phyloP scores from a whole-genome alignment of 2,888 invertebrate genomes.

The Teleogryllus oceanicus region DNA sequence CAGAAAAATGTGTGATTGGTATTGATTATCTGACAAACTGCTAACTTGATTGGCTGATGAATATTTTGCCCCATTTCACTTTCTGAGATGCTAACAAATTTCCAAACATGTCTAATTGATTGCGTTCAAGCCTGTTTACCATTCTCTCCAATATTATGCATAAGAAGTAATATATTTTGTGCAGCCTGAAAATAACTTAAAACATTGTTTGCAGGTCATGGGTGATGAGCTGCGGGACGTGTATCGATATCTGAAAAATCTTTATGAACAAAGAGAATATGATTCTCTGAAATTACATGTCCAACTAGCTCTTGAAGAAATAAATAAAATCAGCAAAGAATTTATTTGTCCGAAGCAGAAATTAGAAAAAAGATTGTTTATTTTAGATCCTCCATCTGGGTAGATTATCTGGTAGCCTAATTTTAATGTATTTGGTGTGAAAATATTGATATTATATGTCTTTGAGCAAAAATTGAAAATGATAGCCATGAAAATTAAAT shows the following conservation, averaged over 20 bases:
- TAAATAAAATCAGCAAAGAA: conserved; percentile 64
- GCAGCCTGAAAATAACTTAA: not conserved
- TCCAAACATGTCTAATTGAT: not conserved
- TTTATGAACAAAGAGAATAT: conserved; percentile 62
- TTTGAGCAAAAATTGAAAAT: too few relatives aligned
- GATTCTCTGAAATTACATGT: conserved; percentile 71
- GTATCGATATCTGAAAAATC: conserved; percentile 65
- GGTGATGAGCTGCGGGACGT: conserved; percentile 64
- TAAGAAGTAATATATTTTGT: not conserved
- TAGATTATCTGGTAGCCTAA: too few relatives aligned
- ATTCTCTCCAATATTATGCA: not conserved
- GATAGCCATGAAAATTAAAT: too few relatives aligned
- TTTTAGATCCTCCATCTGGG: conserved; percentile 38
- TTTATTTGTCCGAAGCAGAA: conserved; percentile 58
- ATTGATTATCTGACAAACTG: too few relatives aligned
- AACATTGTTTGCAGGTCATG: conserved; percentile 50
- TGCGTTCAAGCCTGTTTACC: not conserved
- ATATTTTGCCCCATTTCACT: too few relatives aligned
- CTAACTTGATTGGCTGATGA: too few relatives aligned
- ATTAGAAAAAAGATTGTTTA: conserved; percentile 57
- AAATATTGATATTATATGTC: too few relatives aligned
- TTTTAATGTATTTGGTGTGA: too few relatives aligned
- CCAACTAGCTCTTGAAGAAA: conserved; percentile 71
- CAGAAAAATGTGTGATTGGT: not conserved
- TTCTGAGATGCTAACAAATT: too few relatives aligned